phyloP scores from a whole-genome alignment of 2,113 vertebrate genomes.

The Aspiorhynchus laticeps region DNA sequence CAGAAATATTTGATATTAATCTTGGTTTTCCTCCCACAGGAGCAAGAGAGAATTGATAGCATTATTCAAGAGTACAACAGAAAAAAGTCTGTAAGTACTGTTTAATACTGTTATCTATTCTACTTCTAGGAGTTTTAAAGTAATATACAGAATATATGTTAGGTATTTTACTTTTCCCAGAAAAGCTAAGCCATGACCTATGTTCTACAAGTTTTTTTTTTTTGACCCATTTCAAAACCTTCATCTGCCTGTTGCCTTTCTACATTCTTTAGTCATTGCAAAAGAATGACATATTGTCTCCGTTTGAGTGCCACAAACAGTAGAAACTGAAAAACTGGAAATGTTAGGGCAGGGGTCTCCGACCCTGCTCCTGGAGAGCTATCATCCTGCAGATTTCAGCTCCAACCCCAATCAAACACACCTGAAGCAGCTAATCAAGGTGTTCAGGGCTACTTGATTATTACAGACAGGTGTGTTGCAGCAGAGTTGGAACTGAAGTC shows the following conservation, averaged over 20 bases:
- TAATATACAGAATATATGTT: background rate
- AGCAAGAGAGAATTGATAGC: slow-evolving; percentile 85
- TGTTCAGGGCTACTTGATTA: too few species aligned
- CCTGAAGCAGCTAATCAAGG: too few species aligned
- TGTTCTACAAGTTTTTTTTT: background rate
- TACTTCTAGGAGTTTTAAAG: background rate
- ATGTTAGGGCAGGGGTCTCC: too few species aligned
- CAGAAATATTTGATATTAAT: background rate
- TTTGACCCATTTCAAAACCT: background rate
- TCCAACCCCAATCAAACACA: too few species aligned
- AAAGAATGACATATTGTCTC: background rate
- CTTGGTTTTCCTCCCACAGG: slow-evolving; percentile 74
- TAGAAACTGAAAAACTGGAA: slow-evolving; percentile 26
- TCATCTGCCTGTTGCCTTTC: slow-evolving; percentile 5
- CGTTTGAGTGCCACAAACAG: background rate
- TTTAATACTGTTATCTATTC: background rate
- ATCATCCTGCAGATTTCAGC: too few species aligned
- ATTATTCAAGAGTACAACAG: slow-evolving; percentile 87
- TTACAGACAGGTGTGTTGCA: too few species aligned
- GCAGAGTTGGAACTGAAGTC: too few species aligned
- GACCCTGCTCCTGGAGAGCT: too few species aligned
- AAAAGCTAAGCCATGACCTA: background rate
- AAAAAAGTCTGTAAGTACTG: slow-evolving; percentile 89
- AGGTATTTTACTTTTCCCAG: background rate
- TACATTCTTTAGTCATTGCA: slow-evolving; percentile 29